Conservation (phyloP, 2,797 vertebrate species). For the Agapornis canus region DNA sequence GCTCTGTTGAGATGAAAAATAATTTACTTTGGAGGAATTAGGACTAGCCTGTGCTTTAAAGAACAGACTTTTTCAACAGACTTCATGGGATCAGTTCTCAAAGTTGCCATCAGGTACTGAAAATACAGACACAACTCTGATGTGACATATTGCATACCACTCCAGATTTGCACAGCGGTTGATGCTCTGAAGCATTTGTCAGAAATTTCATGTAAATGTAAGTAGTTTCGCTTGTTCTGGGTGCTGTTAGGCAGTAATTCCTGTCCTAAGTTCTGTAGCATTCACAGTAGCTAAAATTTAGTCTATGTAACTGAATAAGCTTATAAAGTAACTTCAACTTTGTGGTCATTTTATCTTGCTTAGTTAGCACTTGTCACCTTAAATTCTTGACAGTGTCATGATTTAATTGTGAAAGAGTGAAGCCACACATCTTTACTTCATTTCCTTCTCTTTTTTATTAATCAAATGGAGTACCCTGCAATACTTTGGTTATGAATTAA, state of each 20-base stretch:
- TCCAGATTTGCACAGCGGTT: neutral
- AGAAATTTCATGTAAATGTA: neutral
- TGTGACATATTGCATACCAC: neutral
- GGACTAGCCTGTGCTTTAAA: neutral
- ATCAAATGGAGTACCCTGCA: neutral
- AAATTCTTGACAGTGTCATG: neutral
- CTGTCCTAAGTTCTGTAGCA: neutral
- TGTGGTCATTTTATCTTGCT: neutral
- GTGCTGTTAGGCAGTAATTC: neutral
- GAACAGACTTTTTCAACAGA: neutral
- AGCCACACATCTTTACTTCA: neutral
- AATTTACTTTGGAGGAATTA: neutral
- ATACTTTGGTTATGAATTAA: neutral
- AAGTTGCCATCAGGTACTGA: neutral
- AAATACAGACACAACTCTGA: fast-evolving
- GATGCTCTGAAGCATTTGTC: neutral
- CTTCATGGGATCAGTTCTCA: neutral
- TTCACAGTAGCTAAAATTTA: neutral
- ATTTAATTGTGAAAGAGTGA: neutral
- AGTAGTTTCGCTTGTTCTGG: neutral
- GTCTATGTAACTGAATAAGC: neutral
- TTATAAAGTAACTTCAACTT: neutral
- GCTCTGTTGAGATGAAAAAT: neutral
- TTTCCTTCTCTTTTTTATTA: neutral
- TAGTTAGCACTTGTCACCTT: neutral